A percentile compares a stretch with the other conserved stretches of the same genome.
phyloP scores from a whole-genome alignment of 2,113 vertebrate genomes.

The Leptodactylus fuscus region DNA sequence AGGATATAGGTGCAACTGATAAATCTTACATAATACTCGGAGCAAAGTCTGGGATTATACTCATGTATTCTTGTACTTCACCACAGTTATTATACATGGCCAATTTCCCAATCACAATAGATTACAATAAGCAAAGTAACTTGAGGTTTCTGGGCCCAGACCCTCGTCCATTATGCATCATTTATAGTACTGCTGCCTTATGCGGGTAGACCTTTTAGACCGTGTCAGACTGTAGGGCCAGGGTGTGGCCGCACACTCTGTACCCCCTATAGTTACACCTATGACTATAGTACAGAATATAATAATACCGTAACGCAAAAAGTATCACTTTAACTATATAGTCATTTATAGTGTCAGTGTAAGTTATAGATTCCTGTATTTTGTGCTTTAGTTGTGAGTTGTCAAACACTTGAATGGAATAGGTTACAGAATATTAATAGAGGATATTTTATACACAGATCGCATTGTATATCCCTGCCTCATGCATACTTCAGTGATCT shows the following conservation, averaged over 20 bases:
- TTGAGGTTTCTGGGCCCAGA: background rate
- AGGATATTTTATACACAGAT: background rate
- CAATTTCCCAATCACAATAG: too few relatives aligned
- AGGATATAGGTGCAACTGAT: background rate
- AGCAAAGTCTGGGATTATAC: too few relatives aligned
- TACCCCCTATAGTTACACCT: background rate
- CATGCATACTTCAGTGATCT: conserved; percentile 21
- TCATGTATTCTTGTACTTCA: background rate
- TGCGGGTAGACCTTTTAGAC: too few relatives aligned
- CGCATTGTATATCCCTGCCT: background rate
- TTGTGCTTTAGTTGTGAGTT: background rate
- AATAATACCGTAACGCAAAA: too few relatives aligned
- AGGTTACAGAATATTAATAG: background rate
- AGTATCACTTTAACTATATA: too few relatives aligned
- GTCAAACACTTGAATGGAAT: background rate
- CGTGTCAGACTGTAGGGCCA: too few relatives aligned
- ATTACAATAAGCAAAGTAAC: background rate
- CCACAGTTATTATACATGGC: background rate
- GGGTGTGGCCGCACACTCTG: background rate
- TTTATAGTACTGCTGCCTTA: background rate
- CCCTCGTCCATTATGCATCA: background rate
- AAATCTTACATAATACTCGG: too few relatives aligned
- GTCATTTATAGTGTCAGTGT: too few relatives aligned
- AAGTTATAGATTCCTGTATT: too few relatives aligned
- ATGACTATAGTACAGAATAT: background rate